A percentile compares a stretch with the other conserved stretches of the same genome.
phyloP scores from a whole-genome alignment of 2,113 vertebrate species.

The Dicentrarchus labrax region DNA sequence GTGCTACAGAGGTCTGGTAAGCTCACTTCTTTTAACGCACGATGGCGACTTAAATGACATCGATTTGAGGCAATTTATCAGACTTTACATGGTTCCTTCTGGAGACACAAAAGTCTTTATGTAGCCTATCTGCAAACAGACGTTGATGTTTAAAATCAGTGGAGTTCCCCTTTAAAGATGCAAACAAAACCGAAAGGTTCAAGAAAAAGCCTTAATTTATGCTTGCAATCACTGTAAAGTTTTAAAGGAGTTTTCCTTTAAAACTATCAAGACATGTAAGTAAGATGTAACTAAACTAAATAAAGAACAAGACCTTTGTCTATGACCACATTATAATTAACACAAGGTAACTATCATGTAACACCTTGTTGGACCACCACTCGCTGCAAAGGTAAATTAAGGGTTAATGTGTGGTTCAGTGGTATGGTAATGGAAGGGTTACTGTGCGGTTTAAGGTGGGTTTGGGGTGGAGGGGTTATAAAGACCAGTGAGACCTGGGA shows the following conservation, averaged over 20 bases:
- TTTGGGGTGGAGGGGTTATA: conserved; percentile 37
- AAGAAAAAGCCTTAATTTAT: neutral
- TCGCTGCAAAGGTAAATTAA: conserved; percentile 16
- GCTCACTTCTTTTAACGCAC: neutral
- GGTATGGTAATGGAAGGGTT: conserved; percentile 64
- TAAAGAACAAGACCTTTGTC: neutral
- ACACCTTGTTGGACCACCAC: neutral
- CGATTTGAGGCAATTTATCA: neutral
- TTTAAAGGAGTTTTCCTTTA: neutral
- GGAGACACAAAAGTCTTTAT: neutral
- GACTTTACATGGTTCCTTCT: neutral
- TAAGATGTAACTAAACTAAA: neutral
- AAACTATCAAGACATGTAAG: neutral
- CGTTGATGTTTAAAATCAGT: too few relatives aligned
- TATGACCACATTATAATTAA: neutral
- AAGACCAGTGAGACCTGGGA: conserved; percentile 45
- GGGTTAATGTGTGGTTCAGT: conserved; percentile 35
- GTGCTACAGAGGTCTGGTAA: neutral
- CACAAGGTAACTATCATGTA: conserved; percentile 1
- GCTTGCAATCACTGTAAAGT: neutral
- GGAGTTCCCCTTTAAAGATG: too few relatives aligned
- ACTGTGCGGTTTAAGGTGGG: conserved; percentile 32
- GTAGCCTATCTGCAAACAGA: neutral
- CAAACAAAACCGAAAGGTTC: neutral
- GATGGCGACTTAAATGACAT: neutral